Base-by-base conservation (phyloP, 2,888 invertebrate genomes). In the Camptogramma bilineatum region DNA sequence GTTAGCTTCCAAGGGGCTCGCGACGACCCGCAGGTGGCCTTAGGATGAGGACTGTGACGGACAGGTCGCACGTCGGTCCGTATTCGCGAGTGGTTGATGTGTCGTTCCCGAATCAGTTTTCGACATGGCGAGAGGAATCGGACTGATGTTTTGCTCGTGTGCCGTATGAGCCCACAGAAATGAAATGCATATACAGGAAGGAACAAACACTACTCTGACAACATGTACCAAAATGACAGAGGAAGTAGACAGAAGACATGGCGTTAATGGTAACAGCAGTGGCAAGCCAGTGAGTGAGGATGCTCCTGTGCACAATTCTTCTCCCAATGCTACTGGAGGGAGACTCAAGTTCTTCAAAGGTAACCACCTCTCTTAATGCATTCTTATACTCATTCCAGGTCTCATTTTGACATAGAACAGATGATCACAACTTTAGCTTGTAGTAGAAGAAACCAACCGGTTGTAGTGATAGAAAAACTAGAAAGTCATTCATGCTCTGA, bases 301-400 rank as follows among this genome's bases (percentile, higher is more conserved):
- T 83, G 84, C 84, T 81, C 86, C 89, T 77, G 93, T 92, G 83
- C 86, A 83, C 75, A 87, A 80, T 79, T 82, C 92, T 73, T 79
- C 89, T 76, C 81, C 88, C 81, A 79, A 85, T 79, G 82, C 93
- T 71, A 94, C 95, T 84, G 96, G 96, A 77, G 96, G 96, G 82
- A 94, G 96, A 79, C 95, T 96, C 75, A 96, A 96, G 86, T 96
- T 96, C 90, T 96, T 96, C 86, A 96, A 96, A 94, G 95, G 96
- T 95, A 82, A 83, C 86, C 88, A 66, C 62, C 65, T 70, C 66
- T 72, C 63, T 34, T 60, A 64, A 66, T 68, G 50, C 65, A 72
- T 69, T 68, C 57, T 67, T 61, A 59, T 62, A 63, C 52, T 10
- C 57, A 64, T 59, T 58, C 34, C 21, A 24, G 55, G 18, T 13